Evolutionary conservation across 2,113 vertebrate genomes (phyloP), one percentile per base, ranked within the genome.

Genomic region (Plotosus lineatus): DNA sequence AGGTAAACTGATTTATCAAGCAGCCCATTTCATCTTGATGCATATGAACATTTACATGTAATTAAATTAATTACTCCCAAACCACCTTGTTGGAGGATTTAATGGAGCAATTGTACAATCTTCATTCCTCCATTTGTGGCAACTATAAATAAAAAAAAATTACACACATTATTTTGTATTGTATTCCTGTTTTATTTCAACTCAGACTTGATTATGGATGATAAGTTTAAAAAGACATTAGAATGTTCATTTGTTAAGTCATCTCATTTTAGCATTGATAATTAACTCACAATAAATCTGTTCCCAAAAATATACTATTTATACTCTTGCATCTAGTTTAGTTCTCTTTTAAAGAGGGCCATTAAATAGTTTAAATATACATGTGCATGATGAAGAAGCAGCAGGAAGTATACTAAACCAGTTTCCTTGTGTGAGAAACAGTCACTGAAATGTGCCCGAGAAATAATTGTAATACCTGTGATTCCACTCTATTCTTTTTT

Each of bases 71-170:
- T 33, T 46, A 23, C 9, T 75, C 51, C 56, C 38, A 33, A 77
- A 77, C 26, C 26, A 61, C 6, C 56, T 5, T 76, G 55, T 60
- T 56, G 60, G 15, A 31, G 38, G 74, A 56, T 8, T 76, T 44
- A 31, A 60, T 60, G 17, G 15, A 72, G 28, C 26, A 21, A 61
- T 31, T 36, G 69, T 46, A 76, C 6, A 58, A 48, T 19, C 5
- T 61, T 77, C 56, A 60, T 61, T 77, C 75, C 19, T 36, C 14
- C 50, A n/a, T 75, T 15, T 58, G 53, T 75, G 73, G 23, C 36
- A 9, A 5, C 42, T 40, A 53, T 75, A 42, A 75, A 75, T 75
- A 75, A 56, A 56, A 55, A 61, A 56, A 4, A 6, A 36, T 12
- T 12, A 36, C 46, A 42, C 69, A 51, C 69, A 73, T 33, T 33